Conservation (phyloP, 2,797 vertebrate genomes). For the Ispidina picta region DNA sequence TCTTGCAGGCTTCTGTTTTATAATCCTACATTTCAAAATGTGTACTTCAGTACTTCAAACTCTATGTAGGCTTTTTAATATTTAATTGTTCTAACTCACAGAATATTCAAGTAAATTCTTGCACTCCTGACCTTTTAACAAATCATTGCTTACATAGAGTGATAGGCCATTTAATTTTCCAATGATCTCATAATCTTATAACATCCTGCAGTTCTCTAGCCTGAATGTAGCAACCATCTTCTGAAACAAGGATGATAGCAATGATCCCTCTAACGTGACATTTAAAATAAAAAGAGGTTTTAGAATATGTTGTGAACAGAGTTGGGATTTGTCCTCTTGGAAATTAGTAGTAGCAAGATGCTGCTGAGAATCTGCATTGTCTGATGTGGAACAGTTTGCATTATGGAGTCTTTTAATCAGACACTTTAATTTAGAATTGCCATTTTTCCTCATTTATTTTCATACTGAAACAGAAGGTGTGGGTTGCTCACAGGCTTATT, state of each 20-base stretch:
- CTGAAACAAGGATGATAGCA: background rate
- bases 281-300: background rate
- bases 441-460: slow-evolving; percentile 3
- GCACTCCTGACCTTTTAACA: background rate
- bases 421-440: slow-evolving; percentile 43
- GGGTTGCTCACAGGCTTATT: slow-evolving; percentile 38
- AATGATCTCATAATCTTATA: background rate
- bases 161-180: background rate
- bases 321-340: background rate
- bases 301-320: background rate
- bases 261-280: background rate
- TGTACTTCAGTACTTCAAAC: background rate
- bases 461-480: slow-evolving; percentile 16
- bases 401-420: slow-evolving; percentile 11
- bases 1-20: background rate
- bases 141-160: background rate
- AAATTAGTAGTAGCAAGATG: background rate
- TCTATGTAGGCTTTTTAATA: background rate
- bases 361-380: background rate
- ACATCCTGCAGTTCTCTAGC: background rate
- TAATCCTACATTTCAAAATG: background rate
- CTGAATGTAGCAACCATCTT: background rate
- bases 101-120: background rate
- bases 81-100: background rate
- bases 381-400: background rate